Conservation (phyloP, 2,888 invertebrate genomes). For the Stenichneumon culpator region DNA sequence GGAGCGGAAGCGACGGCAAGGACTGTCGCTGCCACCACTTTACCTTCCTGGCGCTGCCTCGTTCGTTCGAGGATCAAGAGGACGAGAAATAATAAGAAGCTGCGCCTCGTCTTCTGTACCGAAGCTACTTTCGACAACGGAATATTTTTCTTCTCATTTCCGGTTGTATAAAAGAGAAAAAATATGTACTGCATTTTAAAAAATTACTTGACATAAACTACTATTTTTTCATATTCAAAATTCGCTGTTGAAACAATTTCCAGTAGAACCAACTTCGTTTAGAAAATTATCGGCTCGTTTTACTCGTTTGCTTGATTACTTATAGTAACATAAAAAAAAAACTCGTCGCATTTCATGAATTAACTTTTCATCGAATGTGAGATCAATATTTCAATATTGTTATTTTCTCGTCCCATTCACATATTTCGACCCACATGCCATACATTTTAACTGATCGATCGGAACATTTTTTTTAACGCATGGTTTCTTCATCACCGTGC, state of each 20-base stretch:
- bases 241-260: too few relatives aligned
- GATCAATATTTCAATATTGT: too few relatives aligned
- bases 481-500: neutral
- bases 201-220: neutral
- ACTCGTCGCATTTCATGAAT: too few relatives aligned
- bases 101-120: neutral
- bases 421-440: neutral
- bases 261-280: too few relatives aligned
- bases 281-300: too few relatives aligned
- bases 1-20: conserved; percentile 25
- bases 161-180: neutral
- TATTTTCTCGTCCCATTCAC: neutral
- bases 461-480: neutral
- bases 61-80: conserved; percentile 7
- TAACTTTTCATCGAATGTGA: too few relatives aligned
- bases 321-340: too few relatives aligned
- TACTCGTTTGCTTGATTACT: too few relatives aligned
- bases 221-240: neutral
- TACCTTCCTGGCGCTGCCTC: conserved; percentile 30
- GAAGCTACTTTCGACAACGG: neutral
- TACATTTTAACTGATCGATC: neutral
- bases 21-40: neutral
- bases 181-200: neutral
- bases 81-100: neutral
- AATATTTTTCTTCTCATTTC: conserved; percentile 5